Conservation (phyloP, 2,113 vertebrate species). For the Cyphomyrus plagiostoma region DNA sequence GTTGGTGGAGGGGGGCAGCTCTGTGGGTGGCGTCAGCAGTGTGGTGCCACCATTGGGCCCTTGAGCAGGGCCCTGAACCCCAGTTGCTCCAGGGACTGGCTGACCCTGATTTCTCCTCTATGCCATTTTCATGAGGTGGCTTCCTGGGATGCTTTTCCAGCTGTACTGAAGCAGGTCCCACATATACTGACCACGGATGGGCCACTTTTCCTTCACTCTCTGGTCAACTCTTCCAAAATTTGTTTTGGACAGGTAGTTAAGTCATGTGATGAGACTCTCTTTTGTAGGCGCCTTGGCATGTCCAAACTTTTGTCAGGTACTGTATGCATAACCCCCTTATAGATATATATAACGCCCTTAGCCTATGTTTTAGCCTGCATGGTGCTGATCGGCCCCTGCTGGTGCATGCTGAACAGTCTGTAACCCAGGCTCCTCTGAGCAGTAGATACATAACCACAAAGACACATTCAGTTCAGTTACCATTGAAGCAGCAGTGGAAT, state of each 20-base stretch:
- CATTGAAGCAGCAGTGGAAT: neutral
- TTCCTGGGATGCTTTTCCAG: neutral
- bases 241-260: neutral
- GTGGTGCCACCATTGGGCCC: neutral
- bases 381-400: neutral
- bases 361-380: neutral
- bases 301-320: neutral
- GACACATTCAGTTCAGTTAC: neutral
- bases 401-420: neutral
- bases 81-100: neutral
- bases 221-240: neutral
- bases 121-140: neutral
- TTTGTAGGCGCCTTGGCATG: neutral
- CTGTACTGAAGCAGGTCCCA: neutral
- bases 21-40: neutral
- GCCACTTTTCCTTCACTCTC: neutral
- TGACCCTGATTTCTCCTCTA: neutral
- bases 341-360: neutral
- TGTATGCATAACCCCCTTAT: neutral
- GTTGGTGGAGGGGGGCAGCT: neutral
- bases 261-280: neutral
- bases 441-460: neutral
- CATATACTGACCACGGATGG: neutral
- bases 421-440: neutral
- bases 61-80: neutral